phyloP scores from a whole-genome alignment of 2,888 invertebrate genomes.

The Drosophila fulvimacula region DNA sequence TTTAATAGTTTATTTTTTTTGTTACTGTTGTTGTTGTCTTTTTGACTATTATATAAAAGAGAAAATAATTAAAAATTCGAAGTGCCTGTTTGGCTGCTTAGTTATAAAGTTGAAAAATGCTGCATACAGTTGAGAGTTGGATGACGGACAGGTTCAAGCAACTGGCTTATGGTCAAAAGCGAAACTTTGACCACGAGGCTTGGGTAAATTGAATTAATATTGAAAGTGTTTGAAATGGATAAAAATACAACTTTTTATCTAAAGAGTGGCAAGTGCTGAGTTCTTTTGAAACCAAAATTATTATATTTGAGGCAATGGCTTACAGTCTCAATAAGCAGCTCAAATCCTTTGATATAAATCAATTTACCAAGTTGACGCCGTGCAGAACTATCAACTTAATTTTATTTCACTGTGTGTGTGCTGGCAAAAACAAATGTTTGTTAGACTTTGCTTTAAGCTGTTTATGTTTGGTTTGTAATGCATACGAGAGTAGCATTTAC shows the following conservation, averaged over 20 bases:
- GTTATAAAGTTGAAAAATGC: constrained; percentile 61
- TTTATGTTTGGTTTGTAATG: constrained; percentile 66
- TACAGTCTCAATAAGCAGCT: background rate
- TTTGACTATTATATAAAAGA: constrained; percentile 29
- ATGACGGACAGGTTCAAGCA: constrained; percentile 28
- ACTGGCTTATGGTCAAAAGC: constrained; percentile 19
- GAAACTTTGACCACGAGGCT: constrained; percentile 25
- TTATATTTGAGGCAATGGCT: constrained; percentile 7
- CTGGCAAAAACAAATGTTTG: constrained; percentile 21
- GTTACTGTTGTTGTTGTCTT: constrained; percentile 1
- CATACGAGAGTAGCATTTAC: constrained; percentile 45
- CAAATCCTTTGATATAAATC: background rate
- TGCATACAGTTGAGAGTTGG: constrained; percentile 38
- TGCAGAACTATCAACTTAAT: constrained; percentile 16
- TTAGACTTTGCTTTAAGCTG: constrained; percentile 60
- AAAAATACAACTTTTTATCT: background rate
- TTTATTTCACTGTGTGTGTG: constrained; percentile 13
- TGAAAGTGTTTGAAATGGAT: constrained; percentile 35
- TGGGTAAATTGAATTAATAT: constrained; percentile 22
- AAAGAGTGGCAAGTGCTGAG: background rate
- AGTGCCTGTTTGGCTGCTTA: constrained; percentile 55
- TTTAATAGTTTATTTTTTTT: constrained; percentile 24
- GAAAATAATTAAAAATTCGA: constrained; percentile 74
- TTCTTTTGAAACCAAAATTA: background rate
- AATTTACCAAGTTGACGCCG: constrained; percentile 20